These are phyloP conservation scores for Noctua janthe DNA, from an alignment of 2,888 invertebrate species.

Conservation along the genomic window DNA sequence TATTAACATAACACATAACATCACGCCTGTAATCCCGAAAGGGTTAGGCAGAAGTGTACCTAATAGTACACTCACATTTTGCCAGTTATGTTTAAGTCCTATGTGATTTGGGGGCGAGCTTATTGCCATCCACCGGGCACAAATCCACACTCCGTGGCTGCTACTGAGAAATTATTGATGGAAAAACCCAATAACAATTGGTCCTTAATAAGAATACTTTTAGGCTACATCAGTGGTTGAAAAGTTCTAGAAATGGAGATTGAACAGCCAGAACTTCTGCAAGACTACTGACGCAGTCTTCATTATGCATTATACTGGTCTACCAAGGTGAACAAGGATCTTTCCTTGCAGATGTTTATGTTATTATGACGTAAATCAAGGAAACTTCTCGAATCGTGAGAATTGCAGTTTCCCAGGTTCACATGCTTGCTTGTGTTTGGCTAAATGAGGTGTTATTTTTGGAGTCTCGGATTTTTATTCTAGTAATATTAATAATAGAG, in stretches of 20 bases:
- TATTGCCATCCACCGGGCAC: too few relatives aligned
- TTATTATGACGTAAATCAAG: neutral
- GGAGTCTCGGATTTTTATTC: neutral
- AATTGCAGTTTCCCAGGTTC: neutral
- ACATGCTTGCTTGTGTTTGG: neutral
- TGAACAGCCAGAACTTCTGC: neutral
- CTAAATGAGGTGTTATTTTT: neutral
- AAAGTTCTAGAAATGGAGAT: neutral
- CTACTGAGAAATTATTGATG: too few relatives aligned
- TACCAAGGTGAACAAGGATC: constrained; percentile 20
- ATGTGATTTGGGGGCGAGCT: too few relatives aligned
- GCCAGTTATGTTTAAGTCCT: too few relatives aligned
- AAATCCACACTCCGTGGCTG: too few relatives aligned
- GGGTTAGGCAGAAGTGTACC: too few relatives aligned
- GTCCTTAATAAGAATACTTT: neutral
- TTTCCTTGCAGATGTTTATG: neutral
- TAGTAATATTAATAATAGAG: neutral
- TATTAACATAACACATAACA: neutral
- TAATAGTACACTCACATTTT: too few relatives aligned
- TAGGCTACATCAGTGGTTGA: neutral
- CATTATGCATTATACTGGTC: neutral
- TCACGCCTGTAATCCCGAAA: too few relatives aligned
- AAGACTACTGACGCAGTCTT: neutral
- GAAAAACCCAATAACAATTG: too few relatives aligned
- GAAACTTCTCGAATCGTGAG: constrained; percentile 13